Percentiles rank a stretch among this genome's conserved stretches.
These are phyloP conservation scores for Megamerina dolium DNA, from an alignment of 2,888 invertebrate species.

Conservation along the genomic window DNA sequence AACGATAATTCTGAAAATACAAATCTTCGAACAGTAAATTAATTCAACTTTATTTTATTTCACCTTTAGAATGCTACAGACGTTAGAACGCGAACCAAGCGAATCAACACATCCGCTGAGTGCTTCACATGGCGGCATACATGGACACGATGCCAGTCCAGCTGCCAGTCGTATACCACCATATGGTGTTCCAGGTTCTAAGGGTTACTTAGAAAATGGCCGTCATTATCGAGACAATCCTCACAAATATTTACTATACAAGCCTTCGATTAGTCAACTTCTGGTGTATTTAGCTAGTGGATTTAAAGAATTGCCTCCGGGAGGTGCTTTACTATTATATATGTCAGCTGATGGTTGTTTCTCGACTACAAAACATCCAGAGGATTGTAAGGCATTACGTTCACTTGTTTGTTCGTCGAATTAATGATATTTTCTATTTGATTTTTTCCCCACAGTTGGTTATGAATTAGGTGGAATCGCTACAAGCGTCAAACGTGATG, in stretches of 20 bases:
- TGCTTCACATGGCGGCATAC: constrained; percentile 49
- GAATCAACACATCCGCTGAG: constrained; percentile 67
- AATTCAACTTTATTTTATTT: too few relatives aligned
- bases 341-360: constrained; percentile 89
- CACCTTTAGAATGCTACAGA: constrained; percentile 82
- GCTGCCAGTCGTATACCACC: constrained; percentile 51
- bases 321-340: constrained; percentile 86
- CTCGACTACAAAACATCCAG: constrained; percentile 75
- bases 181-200: constrained; percentile 53
- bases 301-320: constrained; percentile 87
- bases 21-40: too few relatives aligned
- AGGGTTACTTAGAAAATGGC: constrained; percentile 65
- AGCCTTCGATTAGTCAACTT: constrained; percentile 89
- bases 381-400: constrained; percentile 65
- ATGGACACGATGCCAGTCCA: constrained; percentile 50
- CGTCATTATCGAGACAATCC: constrained; percentile 79
- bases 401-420: background rate
- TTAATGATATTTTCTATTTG: too few relatives aligned
- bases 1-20: background rate
- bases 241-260: constrained; percentile 93
- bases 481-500: constrained; percentile 80
- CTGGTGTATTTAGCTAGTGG: constrained; percentile 88
- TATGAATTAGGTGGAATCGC: constrained; percentile 88
- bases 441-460: constrained; percentile 64
- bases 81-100: constrained; percentile 85